phyloP scores from a whole-genome alignment of 2,888 invertebrate species.

The Germaria angustata region DNA sequence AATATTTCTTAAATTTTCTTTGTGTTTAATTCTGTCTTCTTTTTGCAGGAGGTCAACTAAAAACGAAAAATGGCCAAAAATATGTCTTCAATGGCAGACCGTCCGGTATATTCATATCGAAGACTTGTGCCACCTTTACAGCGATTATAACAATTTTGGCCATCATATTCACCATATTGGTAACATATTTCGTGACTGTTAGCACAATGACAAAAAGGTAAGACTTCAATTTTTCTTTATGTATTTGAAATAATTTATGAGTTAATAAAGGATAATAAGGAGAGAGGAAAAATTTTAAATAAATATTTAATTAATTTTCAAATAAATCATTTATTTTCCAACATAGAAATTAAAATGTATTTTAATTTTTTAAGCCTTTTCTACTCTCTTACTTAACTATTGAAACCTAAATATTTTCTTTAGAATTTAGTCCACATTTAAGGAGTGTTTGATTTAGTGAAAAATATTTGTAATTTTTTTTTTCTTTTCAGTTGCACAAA shows the following conservation, averaged over 20 bases:
- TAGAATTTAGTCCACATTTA: constrained; percentile 3
- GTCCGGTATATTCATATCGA: constrained; percentile 78
- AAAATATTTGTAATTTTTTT: not conserved
- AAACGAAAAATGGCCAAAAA: constrained; percentile 80
- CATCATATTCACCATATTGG: constrained; percentile 75
- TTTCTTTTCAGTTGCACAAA: constrained; percentile 71
- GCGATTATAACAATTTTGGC: constrained; percentile 74
- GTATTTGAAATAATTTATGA: not conserved
- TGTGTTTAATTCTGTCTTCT: not conserved
- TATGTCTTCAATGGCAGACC: constrained; percentile 79
- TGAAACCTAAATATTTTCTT: not conserved
- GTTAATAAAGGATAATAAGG: too few relatives aligned
- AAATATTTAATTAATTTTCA: too few relatives aligned
- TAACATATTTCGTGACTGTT: constrained; percentile 78
- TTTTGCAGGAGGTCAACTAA: constrained; percentile 79
- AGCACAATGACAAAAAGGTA: constrained; percentile 73
- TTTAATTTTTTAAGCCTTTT: too few relatives aligned
- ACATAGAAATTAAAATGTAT: constrained; percentile 8
- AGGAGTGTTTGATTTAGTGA: constrained; percentile 34
- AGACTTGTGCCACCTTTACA: constrained; percentile 75
- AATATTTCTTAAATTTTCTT: constrained; percentile 10
- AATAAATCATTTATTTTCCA: not conserved
- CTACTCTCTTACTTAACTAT: too few relatives aligned
- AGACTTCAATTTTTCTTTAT: constrained; percentile 64
- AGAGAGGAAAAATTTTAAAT: not conserved